Evolutionary conservation across 2,113 vertebrate genomes (phyloP), one percentile per base, ranked within the genome.

Genomic region (Leucoraja erinaceus): DNA sequence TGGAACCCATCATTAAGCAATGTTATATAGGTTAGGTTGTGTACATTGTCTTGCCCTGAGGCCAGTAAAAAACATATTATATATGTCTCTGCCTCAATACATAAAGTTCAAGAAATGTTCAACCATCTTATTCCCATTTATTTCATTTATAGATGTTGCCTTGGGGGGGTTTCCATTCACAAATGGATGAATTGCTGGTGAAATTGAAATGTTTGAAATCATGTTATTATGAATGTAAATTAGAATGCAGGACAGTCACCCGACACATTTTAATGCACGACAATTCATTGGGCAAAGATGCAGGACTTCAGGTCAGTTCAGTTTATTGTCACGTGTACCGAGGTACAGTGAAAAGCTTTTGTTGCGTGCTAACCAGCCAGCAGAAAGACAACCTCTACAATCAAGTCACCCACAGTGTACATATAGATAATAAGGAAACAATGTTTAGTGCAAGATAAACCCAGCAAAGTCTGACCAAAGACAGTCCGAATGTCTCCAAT

Each of bases 171-270:
- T 54, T 91, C 18, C 0, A 20, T 38, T 72, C 70, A 54, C 72
- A 25, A 91, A 91, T 91, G 25, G 72, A 63, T 68, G 31, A 72
- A 91, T 72, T 72, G 38, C 33, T 38, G 1, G 33, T 28, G 90
- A 91, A 68, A 72, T 91, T 54, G 90, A 72, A 91, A 47, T 70
- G 38, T 4, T 91, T 72, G 38, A 91, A 47, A 54, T 72, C 33
- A 12, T 38, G 16, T 91, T 70, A 72, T 70, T 38, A 90, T 68
- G 20, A 6, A 38, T 70, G 88, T 11, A 61, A 56, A 84, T 56
- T 59, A 59, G 10, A 22, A 61, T 25, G n/a, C 28, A 61, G 59
- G 31, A n/a, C 28, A 31, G 56, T 28, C 18, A 11, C 28, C 28
- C 31, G 28, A 31, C 5, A 16, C 25, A 63, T 12, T 63, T 63